Base-by-base conservation (phyloP, 2,888 invertebrate genomes). In the Macrophya annulata region DNA sequence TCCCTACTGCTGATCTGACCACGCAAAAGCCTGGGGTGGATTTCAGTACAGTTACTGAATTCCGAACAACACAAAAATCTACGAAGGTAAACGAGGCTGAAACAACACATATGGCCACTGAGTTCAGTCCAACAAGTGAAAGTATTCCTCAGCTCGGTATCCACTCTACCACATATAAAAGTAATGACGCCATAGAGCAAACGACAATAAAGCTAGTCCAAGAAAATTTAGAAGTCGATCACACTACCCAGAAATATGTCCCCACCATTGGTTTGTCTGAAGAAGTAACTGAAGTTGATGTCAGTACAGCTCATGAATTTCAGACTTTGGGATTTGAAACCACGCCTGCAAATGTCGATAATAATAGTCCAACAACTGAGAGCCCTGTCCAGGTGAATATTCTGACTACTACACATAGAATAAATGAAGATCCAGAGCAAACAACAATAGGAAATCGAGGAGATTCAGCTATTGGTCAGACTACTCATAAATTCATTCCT, bases 41-140 rank as follows among this genome's bases (percentile, higher is more conserved):
- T 89, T 94, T 94, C 89, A 92, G 93, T 84, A 94, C 94, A 87
- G 94, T 94, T 94, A 94, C 94, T 87, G 94, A 94, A 90, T 93
- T 93, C 81, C 93, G 93, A 74, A 88, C 51, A 25, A 76, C 91
- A 59, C 91, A 93, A 90, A 94, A 94, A 91, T 89, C 93, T 87
- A 95, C 94, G 25, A 88, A 89, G 87, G 85, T 87, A 85, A 12
- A 25, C 55, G 77, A 9, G 21, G 21, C 37, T 10, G 31, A 93
- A 74, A 88, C 51, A 40, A 76, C 91, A 55, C 17, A 37, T 40
- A 37, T 59, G 25, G 0, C 8, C 1, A 59, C 31, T 43, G 21
- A 40, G 43, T 6, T 31, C 5, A 81, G 43, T 59, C 45, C 62
- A 43, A 40, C 62, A n/a, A 62, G 62, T 9, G 81, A 62, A 65